Percentiles rank a stretch among this genome's conserved stretches.
Evolutionary conservation across 2,797 vertebrate genomes (phyloP).

Genomic region (Chromobotia macracanthus): DNA sequence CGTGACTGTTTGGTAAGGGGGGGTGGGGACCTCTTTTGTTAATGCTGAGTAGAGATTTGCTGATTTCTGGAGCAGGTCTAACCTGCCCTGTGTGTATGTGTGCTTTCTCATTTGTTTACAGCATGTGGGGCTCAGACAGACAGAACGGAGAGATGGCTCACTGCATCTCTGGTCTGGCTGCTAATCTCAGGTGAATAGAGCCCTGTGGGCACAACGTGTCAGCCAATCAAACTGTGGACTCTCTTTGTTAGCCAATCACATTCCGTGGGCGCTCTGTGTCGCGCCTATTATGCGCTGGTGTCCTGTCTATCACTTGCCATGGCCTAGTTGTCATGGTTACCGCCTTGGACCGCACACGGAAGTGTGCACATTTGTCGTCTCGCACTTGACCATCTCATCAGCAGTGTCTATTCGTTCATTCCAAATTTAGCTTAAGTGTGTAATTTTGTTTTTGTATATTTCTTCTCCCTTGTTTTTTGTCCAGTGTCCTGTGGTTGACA

Average conservation of each 20-base stretch:
- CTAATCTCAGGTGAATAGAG: conserved; percentile 80
- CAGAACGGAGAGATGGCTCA: conserved; percentile 80
- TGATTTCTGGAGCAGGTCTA: conserved; percentile 52
- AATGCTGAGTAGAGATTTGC: conserved; percentile 37
- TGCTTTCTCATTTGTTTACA: conserved; percentile 73
- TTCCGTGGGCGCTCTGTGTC: no score
- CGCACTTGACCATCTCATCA: conserved; percentile 23
- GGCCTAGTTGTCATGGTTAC: conserved; percentile 46
- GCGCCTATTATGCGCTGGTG: conserved; percentile 44
- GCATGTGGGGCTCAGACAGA: conserved; percentile 82
- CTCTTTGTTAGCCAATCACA: conserved; percentile 46
- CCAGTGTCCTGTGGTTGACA: neutral
- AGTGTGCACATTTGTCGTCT: conserved; percentile 31
- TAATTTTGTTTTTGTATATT: conserved; percentile 6
- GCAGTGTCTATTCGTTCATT: conserved; percentile 11
- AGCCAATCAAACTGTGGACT: conserved; percentile 40
- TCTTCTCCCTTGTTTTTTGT: neutral
- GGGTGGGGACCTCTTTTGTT: neutral
- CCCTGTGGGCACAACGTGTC: conserved; percentile 44
- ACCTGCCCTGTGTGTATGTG: conserved; percentile 65
- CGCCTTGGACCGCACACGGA: conserved; percentile 27
- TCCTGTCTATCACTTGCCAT: conserved; percentile 45
- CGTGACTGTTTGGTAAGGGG: neutral
- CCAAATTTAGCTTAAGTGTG: conserved; percentile 14
- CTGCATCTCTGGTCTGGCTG: conserved; percentile 80